Base-by-base conservation (phyloP, 2,888 invertebrate genomes). In the Tachina lurida region DNA sequence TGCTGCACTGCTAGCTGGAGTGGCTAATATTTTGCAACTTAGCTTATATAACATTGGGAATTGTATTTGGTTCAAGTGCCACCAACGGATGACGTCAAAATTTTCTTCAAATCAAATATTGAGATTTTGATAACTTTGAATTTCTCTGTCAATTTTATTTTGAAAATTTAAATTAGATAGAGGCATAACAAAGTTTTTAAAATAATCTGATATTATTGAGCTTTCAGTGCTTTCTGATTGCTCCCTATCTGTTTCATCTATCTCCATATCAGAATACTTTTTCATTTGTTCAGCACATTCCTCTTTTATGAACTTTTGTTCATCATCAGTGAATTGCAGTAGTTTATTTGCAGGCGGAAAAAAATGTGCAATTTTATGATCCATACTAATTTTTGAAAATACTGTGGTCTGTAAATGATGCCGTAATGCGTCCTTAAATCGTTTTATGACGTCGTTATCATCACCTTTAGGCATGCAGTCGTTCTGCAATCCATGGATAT, bases 11-110 rank as follows among this genome's bases (percentile, higher is more conserved):
- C 52, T 83, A 7, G 87, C 84, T 31, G 87, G 86, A 15, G 52
- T 22, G 0, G 84, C 80, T 52, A 87, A 63, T 75, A 87, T 71
- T 76, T 76, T 81, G 45, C 81, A 87, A 19, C 87, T 87, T 1
- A 68, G 41, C 73, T 86, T 87, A 39, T 83, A 87, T 15, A 86
- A 13, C 17, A 78, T 22, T 31, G 87, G 87, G 75, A 84, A 86
- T 13, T 84, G 41, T 9, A 10, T 15, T 45, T 63, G 12, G 54
- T 79, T 58, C 31, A 39, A 12, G 1, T 85, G 12, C 81, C 81
- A 85, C 81, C 81, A 82, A 7, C 78, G 43, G 43, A 85, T 43
- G 19, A 77, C 12, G 19, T 87, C 70, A n/a, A 87, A 85, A 47
- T 76, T 73, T 12, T 84, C 71, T 31, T 74, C 41, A 22, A 76